Evolutionary conservation across 2,797 vertebrate species (phyloP).

Genomic region (Pterois miles): DNA sequence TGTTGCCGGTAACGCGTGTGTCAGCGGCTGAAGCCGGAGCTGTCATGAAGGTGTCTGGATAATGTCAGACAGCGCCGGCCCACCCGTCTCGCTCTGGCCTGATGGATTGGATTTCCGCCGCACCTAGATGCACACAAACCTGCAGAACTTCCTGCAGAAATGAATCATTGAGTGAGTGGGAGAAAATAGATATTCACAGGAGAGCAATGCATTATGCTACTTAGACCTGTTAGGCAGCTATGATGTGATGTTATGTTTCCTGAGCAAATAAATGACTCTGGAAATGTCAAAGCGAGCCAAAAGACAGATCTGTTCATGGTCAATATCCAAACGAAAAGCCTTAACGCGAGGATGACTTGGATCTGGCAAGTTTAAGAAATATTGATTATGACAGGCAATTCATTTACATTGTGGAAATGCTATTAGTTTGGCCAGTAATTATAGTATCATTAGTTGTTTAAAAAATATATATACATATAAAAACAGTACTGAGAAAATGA

Average conservation of each 20-base stretch:
- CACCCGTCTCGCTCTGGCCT: conserved; percentile 74
- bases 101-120: conserved; percentile 78
- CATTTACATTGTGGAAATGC: conserved; percentile 15
- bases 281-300: conserved; percentile 22
- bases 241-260: conserved; percentile 59
- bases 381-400: conserved; percentile 43
- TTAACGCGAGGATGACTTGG: neutral
- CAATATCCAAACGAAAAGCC: conserved; percentile 9
- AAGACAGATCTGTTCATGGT: conserved; percentile 39
- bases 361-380: conserved; percentile 22
- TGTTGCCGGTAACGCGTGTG: conserved; percentile 43
- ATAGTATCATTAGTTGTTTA: neutral
- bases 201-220: conserved; percentile 67
- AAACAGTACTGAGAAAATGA: neutral
- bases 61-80: conserved; percentile 70
- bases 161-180: conserved; percentile 55
- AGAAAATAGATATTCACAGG: conserved; percentile 57
- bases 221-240: conserved; percentile 53
- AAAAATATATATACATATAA: no score
- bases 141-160: conserved; percentile 70
- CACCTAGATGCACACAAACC: conserved; percentile 70
- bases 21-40: conserved; percentile 47
- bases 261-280: conserved; percentile 45
- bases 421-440: conserved; percentile 17
- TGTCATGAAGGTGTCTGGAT: conserved; percentile 73